Conservation (phyloP, 2,797 vertebrate genomes). For the Botia almorhae region DNA sequence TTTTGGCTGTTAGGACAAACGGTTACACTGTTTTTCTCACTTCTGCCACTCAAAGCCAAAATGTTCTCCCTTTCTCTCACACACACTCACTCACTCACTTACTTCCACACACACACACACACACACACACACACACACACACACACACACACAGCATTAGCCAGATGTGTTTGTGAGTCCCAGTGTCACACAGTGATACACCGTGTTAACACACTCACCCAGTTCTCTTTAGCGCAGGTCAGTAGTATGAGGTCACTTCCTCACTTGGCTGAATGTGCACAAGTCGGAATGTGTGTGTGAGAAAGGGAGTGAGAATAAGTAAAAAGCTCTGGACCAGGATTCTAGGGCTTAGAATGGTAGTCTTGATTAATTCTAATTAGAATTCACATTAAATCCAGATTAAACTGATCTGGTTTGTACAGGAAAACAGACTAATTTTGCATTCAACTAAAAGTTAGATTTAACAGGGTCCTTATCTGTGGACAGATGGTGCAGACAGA, state of each 20-base stretch:
- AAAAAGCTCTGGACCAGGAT: no score
- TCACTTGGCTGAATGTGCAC: slow-evolving; percentile 21
- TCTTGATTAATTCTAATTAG: slow-evolving; percentile 9
- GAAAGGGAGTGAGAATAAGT: slow-evolving; percentile 4
- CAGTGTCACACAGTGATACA: slow-evolving; percentile 8
- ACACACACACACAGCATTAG: no score
- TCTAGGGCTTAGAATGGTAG: slow-evolving; percentile 14
- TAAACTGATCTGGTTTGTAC: slow-evolving; percentile 13
- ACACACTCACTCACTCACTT: background rate
- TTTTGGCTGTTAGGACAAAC: slow-evolving; percentile 59
- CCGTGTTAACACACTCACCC: slow-evolving; percentile 16
- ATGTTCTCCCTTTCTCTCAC: background rate
- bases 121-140: no score
- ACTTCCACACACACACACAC: background rate
- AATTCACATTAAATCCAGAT: background rate
- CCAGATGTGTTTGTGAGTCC: slow-evolving; percentile 27
- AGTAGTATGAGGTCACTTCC: slow-evolving; percentile 53
- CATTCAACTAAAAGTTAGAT: slow-evolving; percentile 6
- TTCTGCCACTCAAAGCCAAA: slow-evolving; percentile 26
- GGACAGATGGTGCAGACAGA: slow-evolving; percentile 1
- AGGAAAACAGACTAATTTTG: slow-evolving; percentile 14
- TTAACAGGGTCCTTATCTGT: background rate
- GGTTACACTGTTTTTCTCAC: slow-evolving; percentile 51
- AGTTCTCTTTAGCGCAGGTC: slow-evolving; percentile 32
- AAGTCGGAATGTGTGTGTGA: slow-evolving; percentile 5